phyloP scores from a whole-genome alignment of 2,797 vertebrate species.

The Enteromius thamalakanensis region DNA sequence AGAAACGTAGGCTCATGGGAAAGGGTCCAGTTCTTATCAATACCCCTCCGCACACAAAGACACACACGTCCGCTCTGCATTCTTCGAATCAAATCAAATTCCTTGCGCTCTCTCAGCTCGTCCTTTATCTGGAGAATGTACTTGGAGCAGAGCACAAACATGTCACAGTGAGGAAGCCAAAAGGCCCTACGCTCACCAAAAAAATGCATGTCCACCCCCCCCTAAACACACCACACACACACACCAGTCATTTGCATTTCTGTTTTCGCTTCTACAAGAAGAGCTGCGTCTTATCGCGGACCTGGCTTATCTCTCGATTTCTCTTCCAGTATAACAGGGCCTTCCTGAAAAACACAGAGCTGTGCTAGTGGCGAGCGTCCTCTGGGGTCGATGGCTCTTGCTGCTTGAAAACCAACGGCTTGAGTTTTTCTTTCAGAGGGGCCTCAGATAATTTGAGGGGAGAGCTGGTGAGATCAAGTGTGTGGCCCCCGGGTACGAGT shows the following conservation, averaged over 20 bases:
- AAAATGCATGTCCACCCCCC: conserved; percentile 39
- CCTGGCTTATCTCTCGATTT: conserved; percentile 77
- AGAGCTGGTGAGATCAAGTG: conserved; percentile 55
- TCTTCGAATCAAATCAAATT: conserved; percentile 83
- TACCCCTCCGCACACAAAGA: conserved; percentile 64
- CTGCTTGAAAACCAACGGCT: conserved; percentile 48
- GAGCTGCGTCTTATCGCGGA: conserved; percentile 71
- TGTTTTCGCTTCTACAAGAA: conserved; percentile 63
- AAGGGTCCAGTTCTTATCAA: conserved; percentile 72
- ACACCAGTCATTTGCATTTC: conserved; percentile 75
- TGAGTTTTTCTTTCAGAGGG: conserved; percentile 51
- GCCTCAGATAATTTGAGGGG: conserved; percentile 68
- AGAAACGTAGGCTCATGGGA: conserved; percentile 66
- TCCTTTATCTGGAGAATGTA: conserved; percentile 85
- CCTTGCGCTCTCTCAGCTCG: conserved; percentile 76
- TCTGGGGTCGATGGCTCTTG: conserved; percentile 61
- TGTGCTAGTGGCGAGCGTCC: conserved; percentile 67
- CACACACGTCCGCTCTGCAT: conserved; percentile 75
- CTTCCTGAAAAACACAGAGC: conserved; percentile 78
- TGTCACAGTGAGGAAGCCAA: conserved; percentile 79
- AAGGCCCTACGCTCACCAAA: conserved; percentile 65
- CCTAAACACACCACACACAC: not conserved
- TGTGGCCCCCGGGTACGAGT: conserved; percentile 54
- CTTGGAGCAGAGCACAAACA: conserved; percentile 79
- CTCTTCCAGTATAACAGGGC: conserved; percentile 74